Percentiles rank a stretch among this genome's conserved stretches.
Evolutionary conservation across 37 sponge, comb jelly and placozoan genomes (phyloP).

Genomic region (Halisarca cf. caerulea): DNA sequence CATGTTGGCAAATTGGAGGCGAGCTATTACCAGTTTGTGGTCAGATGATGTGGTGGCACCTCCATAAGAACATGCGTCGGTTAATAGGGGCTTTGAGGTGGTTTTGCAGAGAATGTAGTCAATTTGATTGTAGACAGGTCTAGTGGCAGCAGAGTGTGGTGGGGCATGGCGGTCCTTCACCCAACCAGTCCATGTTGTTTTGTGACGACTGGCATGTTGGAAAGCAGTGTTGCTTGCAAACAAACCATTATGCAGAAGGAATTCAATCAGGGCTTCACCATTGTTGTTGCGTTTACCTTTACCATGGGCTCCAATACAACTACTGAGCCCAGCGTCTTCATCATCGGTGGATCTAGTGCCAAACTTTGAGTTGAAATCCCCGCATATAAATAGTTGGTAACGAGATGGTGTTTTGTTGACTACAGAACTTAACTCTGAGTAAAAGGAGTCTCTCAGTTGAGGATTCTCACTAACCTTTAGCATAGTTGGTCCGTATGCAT

Average conservation of each 20-base stretch:
- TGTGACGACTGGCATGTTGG: background rate
- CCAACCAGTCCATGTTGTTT: constrained; percentile 5
- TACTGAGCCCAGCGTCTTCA: constrained; percentile 1
- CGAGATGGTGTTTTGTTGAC: background rate
- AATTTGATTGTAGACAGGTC: constrained; percentile 14
- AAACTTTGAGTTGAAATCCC: constrained; percentile 15
- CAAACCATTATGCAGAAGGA: background rate
- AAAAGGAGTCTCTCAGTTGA: background rate
- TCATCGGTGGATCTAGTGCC: background rate
- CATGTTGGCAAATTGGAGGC: constrained; percentile 3
- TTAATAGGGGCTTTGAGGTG: background rate
- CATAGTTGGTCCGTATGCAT: constrained; percentile 15
- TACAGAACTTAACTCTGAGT: background rate
- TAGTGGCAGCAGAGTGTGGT: background rate
- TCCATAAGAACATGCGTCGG: constrained; percentile 16
- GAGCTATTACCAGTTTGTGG: constrained; percentile 12
- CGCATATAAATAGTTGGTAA: constrained; percentile 1
- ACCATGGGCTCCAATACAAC: constrained; percentile 1
- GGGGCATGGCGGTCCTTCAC: background rate
- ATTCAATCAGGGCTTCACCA: constrained; percentile 17
- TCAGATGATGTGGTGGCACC: constrained; percentile 13
- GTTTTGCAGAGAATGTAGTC: constrained; percentile 12
- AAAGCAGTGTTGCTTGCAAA: constrained; percentile 1
- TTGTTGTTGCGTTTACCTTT: background rate
- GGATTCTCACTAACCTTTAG: background rate